These are phyloP conservation scores for Drosophila bocki DNA, from an alignment of 1,140 invertebrate genomes.

Conservation along the genomic window DNA sequence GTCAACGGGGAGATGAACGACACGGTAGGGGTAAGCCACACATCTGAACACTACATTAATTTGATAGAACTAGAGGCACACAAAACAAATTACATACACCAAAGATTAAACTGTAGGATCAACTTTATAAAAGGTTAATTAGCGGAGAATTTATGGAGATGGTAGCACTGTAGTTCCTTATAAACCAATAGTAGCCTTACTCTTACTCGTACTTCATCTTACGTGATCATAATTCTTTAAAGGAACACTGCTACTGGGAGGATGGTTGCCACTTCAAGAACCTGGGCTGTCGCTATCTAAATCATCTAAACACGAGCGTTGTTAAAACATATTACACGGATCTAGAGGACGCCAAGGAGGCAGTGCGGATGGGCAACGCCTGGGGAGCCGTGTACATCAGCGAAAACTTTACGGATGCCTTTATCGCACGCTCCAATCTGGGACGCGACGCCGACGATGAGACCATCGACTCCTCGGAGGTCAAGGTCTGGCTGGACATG, in stretches of 20 bases:
- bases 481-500: conserved; percentile 95
- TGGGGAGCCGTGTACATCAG: conserved; percentile 95
- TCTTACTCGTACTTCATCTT: neutral
- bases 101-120: too few species aligned
- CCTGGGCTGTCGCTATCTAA: conserved; percentile 91
- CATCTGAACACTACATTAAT: neutral
- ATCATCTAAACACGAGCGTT: conserved; percentile 89
- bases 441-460: conserved; percentile 90
- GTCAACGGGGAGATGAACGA: conserved; percentile 93
- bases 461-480: conserved; percentile 92
- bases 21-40: conserved; percentile 80
- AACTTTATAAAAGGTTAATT: too few species aligned
- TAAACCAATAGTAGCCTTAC: too few species aligned
- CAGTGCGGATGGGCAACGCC: conserved; percentile 90
- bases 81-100: neutral
- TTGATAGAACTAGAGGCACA: neutral
- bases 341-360: conserved; percentile 88
- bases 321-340: conserved; percentile 89
- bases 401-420: conserved; percentile 93
- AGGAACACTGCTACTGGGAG: conserved; percentile 85
- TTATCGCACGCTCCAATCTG: conserved; percentile 90
- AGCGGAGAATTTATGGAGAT: too few species aligned
- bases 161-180: too few species aligned
- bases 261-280: conserved; percentile 89
- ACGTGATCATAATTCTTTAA: neutral